Percentiles rank a stretch among this genome's conserved stretches.
These are phyloP conservation scores for Hydrozoanthus tunicans DNA, from an alignment of 64 coral and sea anemone species.

Conservation along the genomic window DNA sequence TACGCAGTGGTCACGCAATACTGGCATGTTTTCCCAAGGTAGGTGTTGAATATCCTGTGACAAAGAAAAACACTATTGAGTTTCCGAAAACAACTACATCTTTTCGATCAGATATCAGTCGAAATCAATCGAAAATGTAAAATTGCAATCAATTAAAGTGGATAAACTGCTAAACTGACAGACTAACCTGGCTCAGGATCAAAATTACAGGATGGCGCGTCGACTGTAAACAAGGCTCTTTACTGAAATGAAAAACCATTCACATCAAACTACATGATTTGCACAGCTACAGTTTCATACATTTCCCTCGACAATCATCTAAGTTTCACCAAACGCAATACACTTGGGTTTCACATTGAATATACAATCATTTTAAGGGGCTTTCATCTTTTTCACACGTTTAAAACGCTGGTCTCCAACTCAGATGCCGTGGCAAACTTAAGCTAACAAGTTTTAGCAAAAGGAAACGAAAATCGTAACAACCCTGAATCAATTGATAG, in stretches of 20 bases:
- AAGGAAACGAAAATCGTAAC: too few species aligned
- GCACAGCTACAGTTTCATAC: too few species aligned
- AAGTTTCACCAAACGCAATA: too few species aligned
- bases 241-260: conserved; percentile 1
- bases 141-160: background rate
- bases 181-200: conserved; percentile 75
- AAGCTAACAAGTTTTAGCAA: too few species aligned
- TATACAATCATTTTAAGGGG: background rate
- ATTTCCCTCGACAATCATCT: too few species aligned
- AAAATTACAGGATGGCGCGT: conserved; percentile 84
- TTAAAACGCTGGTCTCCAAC: too few species aligned
- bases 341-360: too few species aligned
- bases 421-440: too few species aligned
- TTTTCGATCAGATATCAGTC: background rate
- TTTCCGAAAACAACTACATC: background rate
- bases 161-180: background rate
- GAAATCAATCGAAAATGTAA: background rate
- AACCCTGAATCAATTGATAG: too few species aligned
- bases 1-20: conserved; percentile 84
- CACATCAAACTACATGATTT: background rate
- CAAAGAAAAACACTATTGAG: background rate
- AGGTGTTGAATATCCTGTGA: conserved; percentile 89
- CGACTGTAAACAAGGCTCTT: background rate
- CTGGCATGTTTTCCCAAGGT: conserved; percentile 89
- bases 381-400: too few species aligned